Percentiles rank a stretch among this genome's conserved stretches.
Evolutionary conservation across 2,797 vertebrate species (phyloP).

Genomic region (Oreochromis grahami): DNA sequence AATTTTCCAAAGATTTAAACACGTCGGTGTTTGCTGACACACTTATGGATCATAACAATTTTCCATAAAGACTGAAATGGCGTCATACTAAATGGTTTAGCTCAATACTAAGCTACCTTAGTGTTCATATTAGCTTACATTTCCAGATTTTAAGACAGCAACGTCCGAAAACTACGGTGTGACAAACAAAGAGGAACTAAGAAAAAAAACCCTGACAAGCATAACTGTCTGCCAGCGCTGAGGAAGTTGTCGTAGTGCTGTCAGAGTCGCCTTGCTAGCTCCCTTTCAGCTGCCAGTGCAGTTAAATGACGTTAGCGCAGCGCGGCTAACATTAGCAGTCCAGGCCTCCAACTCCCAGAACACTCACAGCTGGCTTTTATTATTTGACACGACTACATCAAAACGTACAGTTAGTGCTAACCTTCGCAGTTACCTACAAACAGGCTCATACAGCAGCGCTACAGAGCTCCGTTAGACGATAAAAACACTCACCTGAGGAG

Average conservation of each 20-base stretch:
- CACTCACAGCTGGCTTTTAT: background rate
- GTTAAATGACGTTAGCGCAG: slow-evolving; percentile 13
- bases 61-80: background rate
- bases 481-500: slow-evolving; percentile 61
- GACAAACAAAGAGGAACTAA: background rate
- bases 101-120: background rate
- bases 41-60: background rate
- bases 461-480: background rate
- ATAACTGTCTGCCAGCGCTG: background rate
- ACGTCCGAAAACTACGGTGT: background rate
- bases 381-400: background rate
- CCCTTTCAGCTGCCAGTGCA: background rate
- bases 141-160: background rate
- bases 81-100: background rate
- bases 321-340: slow-evolving; percentile 35
- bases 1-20: background rate
- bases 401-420: accelerated
- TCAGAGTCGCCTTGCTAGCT: slow-evolving; percentile 40
- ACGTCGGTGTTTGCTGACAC: background rate
- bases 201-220: background rate
- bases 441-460: accelerated
- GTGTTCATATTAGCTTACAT: background rate
- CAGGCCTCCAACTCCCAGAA: slow-evolving; percentile 14
- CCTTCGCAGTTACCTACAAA: accelerated
- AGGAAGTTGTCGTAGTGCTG: slow-evolving; percentile 33